Evolutionary conservation across 2,113 vertebrate species (phyloP), one percentile per base, ranked within the genome.

Genomic region (Pseudorasbora parva): DNA sequence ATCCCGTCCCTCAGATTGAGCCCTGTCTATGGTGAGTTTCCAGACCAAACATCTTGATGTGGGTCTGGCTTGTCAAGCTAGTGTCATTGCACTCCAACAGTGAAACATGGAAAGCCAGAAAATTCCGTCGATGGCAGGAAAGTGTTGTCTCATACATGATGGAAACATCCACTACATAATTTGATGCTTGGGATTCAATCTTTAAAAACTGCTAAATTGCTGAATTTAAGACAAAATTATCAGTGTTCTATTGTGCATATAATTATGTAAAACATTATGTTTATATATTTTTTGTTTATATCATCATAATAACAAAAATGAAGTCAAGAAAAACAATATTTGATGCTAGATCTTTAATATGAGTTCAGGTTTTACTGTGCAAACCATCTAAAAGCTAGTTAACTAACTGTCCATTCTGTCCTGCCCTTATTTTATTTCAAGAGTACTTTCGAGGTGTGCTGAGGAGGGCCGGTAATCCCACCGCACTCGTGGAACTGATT

Each of bases 401-500:
- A 74, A 10, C 25, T 19, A 30, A 2, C 21, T 45, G 11, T 3
- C 11, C 37, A 71, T 21, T 59, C 14, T 27, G 47, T 45, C 47
- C 19, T 69, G 30, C 10, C 33, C 68, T 56, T 43, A 56, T 17
- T 30, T 43, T 33, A 54, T 45, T 45, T 17, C 10, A 12, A 19
- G 33, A 25, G 27, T 25, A 6, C 51, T 64, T 72, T 57, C 27
- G 2, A 37, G 21, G 17, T 60, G 30, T 6, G 7, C 21, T 33
- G 17, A 51, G 27, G 12, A n/a, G n/a, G n/a, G n/a, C n/a, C n/a
- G n/a, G 30, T 15, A 59, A 72, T 71, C 56, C 69, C 30, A 51
- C 41, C 41, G n/a, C 41, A 37, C 56, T 49, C 10, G 14, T 17
- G 51, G 51, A 82, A 54, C 43, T 73, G 87, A 82, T 37, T 37